Conservation (phyloP, 2,113 vertebrate genomes). For the Sceloporus tristichus region DNA sequence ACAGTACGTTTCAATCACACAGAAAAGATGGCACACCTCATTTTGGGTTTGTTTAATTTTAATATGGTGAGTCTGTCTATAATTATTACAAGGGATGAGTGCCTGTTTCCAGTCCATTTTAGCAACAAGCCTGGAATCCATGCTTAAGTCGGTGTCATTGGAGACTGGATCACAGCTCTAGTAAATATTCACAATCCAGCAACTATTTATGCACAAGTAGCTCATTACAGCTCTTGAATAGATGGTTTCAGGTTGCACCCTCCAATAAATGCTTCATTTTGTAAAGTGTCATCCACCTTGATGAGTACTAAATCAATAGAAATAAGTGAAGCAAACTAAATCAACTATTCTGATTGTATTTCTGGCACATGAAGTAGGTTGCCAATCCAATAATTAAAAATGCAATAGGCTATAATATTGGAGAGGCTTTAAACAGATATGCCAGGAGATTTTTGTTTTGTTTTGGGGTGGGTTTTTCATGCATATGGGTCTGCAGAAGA, state of each 20-base stretch:
- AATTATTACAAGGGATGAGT: neutral
- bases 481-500: constrained; percentile 43
- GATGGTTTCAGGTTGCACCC: neutral
- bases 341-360: neutral
- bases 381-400: constrained; percentile 7
- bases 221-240: neutral
- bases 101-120: neutral
- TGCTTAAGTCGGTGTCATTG: constrained; percentile 13
- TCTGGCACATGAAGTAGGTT: neutral
- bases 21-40: neutral
- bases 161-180: neutral
- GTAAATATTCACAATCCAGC: neutral
- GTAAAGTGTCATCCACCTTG: constrained; percentile 18
- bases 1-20: neutral
- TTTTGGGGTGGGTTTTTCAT: neutral
- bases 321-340: constrained; percentile 16
- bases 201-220: neutral
- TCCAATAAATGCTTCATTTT: constrained; percentile 13
- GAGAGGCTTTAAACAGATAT: neutral
- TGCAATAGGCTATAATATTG: neutral
- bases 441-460: neutral
- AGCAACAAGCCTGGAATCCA: neutral
- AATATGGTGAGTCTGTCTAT: too few species aligned
- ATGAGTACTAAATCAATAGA: constrained; percentile 12
- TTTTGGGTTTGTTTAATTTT: neutral